Evolutionary conservation across 1,140 invertebrate species (phyloP).

Genomic region (Heliconius melpomene): DNA sequence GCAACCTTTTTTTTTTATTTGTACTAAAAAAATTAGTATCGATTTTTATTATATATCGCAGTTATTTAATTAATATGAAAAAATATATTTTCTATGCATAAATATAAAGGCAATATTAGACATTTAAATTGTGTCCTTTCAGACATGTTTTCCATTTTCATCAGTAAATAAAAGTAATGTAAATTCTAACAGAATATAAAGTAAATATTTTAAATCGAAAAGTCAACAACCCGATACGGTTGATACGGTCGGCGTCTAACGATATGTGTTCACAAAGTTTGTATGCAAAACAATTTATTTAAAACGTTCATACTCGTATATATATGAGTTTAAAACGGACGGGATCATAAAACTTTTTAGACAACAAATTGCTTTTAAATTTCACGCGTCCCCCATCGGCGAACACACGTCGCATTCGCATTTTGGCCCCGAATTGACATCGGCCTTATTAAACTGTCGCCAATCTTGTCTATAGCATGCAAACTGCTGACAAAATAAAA

Average conservation of each 20-base stretch:
- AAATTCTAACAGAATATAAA: not conserved
- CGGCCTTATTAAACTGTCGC: constrained; percentile 54
- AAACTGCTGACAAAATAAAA: constrained; percentile 61
- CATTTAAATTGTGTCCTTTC: not conserved
- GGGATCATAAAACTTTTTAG: constrained; percentile 21
- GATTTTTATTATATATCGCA: not conserved
- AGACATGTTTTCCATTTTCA: no score
- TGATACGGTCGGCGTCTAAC: constrained; percentile 1
- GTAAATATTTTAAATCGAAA: not conserved
- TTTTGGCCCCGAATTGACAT: constrained; percentile 34
- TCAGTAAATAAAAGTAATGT: not conserved
- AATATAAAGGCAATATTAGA: not conserved
- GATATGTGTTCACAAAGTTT: not conserved
- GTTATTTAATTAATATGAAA: not conserved
- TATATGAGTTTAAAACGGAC: constrained; percentile 16
- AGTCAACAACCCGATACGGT: constrained; percentile 3
- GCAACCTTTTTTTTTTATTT: no score
- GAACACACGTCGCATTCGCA: constrained; percentile 32
- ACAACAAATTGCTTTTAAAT: constrained; percentile 32
- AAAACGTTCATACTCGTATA: not conserved
- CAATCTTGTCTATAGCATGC: constrained; percentile 44
- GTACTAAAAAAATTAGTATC: no score
- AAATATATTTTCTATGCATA: no score
- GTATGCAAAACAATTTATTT: constrained; percentile 12
- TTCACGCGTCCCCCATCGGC: constrained; percentile 24